Base-by-base conservation (phyloP, 2,888 invertebrate species). In the Agrochola lota region DNA sequence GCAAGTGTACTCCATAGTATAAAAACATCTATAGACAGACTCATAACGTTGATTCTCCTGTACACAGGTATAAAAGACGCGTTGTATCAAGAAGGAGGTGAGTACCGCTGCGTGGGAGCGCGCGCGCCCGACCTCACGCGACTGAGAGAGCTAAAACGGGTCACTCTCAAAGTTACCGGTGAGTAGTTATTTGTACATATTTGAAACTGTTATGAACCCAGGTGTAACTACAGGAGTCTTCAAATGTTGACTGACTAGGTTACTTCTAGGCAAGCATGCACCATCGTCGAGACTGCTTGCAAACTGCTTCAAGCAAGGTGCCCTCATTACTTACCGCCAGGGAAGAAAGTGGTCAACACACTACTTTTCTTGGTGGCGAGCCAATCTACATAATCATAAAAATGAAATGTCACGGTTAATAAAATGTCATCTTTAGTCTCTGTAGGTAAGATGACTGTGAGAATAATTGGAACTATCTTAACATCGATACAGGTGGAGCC, bases 21-120 rank as follows among this genome's bases (percentile, higher is more conserved):
- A 55, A 35, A n/a, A 20, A 6, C 8, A 35, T 60, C 23, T 52
- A 26, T 26, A 30, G 20, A 55, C 6, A 55, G 4, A 20, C 5
- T 2, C 1, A 30, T 63, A 43, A 69, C 7, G 15, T 23, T 49
- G 55, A n/a, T 63, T 43, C 9, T 71, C n/a, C 15, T 46, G 2
- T 46, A 5, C 35, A 35, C 87, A 95, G 96, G 95, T 88, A 95
- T 98, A 77, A 97, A 97, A 85, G 97, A 97, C 77, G 98, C 98
- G 46, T 93, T 98, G 72, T 98, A 98, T 92, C 98, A 98, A 91
- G 98, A 98, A 88, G 98, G 98, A 7, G 98, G 98, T 0, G 98
- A 98, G 93, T 98, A 98, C 93, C 97, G 98, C 59, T 98, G 98
- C 93, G 97, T 98, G 55, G 97, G 96, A 0, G 95, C 96, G 40